Evolutionary conservation across 2,797 vertebrate species (phyloP).

Genomic region (Percopsis omiscomaycus): DNA sequence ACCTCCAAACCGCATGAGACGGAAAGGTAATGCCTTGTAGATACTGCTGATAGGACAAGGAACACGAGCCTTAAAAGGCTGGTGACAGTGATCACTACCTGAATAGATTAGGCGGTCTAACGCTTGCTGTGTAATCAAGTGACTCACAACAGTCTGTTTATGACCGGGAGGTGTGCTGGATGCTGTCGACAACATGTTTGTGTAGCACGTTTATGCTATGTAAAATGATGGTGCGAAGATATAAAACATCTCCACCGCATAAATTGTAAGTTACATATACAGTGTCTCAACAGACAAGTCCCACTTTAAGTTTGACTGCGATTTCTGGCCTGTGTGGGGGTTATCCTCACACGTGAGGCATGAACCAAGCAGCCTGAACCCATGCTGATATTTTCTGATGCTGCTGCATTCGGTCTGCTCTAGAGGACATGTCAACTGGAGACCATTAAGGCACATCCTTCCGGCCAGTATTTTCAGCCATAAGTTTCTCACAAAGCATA

Average conservation of each 20-base stretch:
- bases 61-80: conserved; percentile 45
- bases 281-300: conserved; percentile 40
- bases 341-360: conserved; percentile 15
- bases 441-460: conserved; percentile 77
- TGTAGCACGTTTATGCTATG: conserved; percentile 47
- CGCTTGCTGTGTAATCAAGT: conserved; percentile 64
- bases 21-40: conserved; percentile 42
- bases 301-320: conserved; percentile 44
- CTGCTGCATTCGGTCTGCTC: conserved; percentile 34
- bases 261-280: conserved; percentile 42
- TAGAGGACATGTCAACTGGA: conserved; percentile 68
- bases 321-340: conserved; percentile 56
- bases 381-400: conserved; percentile 40
- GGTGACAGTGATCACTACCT: conserved; percentile 66
- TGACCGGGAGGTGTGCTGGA: conserved; percentile 63
- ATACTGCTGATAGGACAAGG: conserved; percentile 47
- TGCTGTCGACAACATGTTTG: conserved; percentile 39
- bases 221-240: conserved; percentile 62
- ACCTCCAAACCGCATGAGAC: conserved; percentile 18
- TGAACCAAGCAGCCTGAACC: conserved; percentile 33
- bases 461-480: conserved; percentile 57
- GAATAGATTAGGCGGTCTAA: conserved; percentile 69
- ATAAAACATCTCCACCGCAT: conserved; percentile 59
- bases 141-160: conserved; percentile 47
- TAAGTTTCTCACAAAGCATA: conserved; percentile 47